These are phyloP conservation scores for Eristalis tenax DNA, from an alignment of 2,888 invertebrate genomes.

Conservation along the genomic window DNA sequence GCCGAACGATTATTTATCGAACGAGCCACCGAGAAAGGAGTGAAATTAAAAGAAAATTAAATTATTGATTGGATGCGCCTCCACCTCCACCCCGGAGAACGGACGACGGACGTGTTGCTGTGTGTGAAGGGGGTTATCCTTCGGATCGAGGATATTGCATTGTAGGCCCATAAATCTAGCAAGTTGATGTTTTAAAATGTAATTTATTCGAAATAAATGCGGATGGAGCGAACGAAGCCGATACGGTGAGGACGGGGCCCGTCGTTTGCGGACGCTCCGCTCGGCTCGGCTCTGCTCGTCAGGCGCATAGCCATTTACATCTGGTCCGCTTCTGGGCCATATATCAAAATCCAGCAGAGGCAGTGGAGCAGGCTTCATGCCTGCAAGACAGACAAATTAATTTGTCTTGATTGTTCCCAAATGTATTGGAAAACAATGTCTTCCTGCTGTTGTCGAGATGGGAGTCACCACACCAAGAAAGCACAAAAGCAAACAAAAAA, in stretches of 20 bases:
- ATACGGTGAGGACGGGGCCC: background rate
- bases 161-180: constrained; percentile 60
- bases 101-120: background rate
- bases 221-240: constrained; percentile 6
- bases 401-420: constrained; percentile 69
- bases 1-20: constrained; percentile 68
- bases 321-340: constrained; percentile 52
- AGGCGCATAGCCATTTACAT: constrained; percentile 47
- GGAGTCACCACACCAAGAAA: constrained; percentile 9
- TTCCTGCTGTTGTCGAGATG: constrained; percentile 19
- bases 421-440: constrained; percentile 71
- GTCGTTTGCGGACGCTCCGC: background rate
- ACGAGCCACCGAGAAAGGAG: constrained; percentile 50
- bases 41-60: constrained; percentile 69
- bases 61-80: constrained; percentile 59
- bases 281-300: background rate
- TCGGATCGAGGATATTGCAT: constrained; percentile 59
- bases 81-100: background rate
- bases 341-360: constrained; percentile 64
- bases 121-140: constrained; percentile 17
- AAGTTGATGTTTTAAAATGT: constrained; percentile 70
- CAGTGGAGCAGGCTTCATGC: constrained; percentile 43
- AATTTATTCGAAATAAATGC: constrained; percentile 68
- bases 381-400: constrained; percentile 68
- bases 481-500: background rate